Base-by-base conservation (phyloP, 2,797 vertebrate species). In the Melanotaenia parkinsoni region DNA sequence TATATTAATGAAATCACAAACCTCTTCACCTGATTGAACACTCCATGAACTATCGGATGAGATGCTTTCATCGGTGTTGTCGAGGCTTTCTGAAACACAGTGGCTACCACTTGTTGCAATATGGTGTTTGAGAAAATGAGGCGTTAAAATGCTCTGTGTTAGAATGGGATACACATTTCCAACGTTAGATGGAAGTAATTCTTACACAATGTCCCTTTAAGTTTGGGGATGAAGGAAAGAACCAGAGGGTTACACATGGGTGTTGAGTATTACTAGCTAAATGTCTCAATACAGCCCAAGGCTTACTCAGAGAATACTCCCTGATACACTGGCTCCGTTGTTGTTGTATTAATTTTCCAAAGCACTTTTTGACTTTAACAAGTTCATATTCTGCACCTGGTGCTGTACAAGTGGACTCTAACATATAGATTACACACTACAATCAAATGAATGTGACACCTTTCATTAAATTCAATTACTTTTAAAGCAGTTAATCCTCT, bases 291-390 rank as follows among this genome's bases (percentile, higher is more conserved):
- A 63, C 63, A 81, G 72, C 69, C 70, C 62, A 24, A 30, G 58
- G 73, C 80, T 80, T 35, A 73, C 62, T 60, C 75, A 67, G 63
- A 77, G 73, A 37, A 35, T 16, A 38, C 38, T 16, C 43, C n/a
- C n/a, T 28, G 43, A 57, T 62, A 16, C 64, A 65, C 70, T 45
- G 35, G 47, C 61, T 69, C 37, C 75, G 22, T 60, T 70, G 32
- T 30, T 30, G 28, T 30, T 30, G 30, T 50, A 30, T 83, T 77
- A 35, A 69, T 67, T 72, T 57, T 53, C 70, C 38, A 82, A 89
- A 83, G 89, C 86, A 90, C 83, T 89, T 92, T 90, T 76, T 32
- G 8, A 58, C 40, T 51, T 61, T 62, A 70, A 61, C 18, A 58
- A 64, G 60, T 70, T 67, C n/a, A 43, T 61, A 61, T 75, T 53